phyloP scores from a whole-genome alignment of 2,113 vertebrate species.

The Cephalopholis sonnerati region DNA sequence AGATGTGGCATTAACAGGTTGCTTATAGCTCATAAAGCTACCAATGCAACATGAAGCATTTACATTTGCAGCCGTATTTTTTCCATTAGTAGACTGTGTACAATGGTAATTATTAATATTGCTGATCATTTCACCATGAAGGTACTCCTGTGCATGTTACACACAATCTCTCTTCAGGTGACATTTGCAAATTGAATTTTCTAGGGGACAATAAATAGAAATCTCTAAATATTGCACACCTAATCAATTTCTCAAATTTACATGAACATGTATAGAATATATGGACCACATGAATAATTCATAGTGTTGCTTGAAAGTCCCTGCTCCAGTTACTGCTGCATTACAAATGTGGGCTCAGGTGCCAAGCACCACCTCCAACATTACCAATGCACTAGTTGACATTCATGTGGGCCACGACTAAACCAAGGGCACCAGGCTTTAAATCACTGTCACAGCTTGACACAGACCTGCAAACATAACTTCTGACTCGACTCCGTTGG shows the following conservation, averaged over 20 bases:
- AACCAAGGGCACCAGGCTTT: slow-evolving; percentile 41
- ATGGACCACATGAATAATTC: slow-evolving; percentile 65
- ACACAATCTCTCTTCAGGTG: background rate
- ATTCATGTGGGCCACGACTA: slow-evolving; percentile 27
- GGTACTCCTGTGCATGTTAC: background rate
- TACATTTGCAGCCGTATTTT: too few species aligned
- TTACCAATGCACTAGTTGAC: slow-evolving; percentile 45
- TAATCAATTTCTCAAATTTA: slow-evolving; percentile 16
- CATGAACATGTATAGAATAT: slow-evolving; percentile 18
- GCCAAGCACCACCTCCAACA: slow-evolving; percentile 32
- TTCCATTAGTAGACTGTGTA: background rate
- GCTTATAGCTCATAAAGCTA: background rate
- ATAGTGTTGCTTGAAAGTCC: slow-evolving; percentile 27
- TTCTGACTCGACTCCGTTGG: slow-evolving; percentile 36
- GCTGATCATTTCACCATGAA: background rate
- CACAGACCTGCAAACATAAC: slow-evolving; percentile 18
- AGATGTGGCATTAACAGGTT: background rate
- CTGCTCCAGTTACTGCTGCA: slow-evolving; percentile 46
- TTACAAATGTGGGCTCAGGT: slow-evolving; percentile 60
- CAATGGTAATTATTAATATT: background rate
- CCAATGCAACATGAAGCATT: background rate
- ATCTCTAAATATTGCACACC: background rate
- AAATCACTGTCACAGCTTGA: slow-evolving; percentile 46
- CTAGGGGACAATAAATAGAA: background rate
- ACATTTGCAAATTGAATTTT: slow-evolving; percentile 21